phyloP scores from a whole-genome alignment of 64 coral and sea anemone genomes.

The Stichodactyla helianthus region DNA sequence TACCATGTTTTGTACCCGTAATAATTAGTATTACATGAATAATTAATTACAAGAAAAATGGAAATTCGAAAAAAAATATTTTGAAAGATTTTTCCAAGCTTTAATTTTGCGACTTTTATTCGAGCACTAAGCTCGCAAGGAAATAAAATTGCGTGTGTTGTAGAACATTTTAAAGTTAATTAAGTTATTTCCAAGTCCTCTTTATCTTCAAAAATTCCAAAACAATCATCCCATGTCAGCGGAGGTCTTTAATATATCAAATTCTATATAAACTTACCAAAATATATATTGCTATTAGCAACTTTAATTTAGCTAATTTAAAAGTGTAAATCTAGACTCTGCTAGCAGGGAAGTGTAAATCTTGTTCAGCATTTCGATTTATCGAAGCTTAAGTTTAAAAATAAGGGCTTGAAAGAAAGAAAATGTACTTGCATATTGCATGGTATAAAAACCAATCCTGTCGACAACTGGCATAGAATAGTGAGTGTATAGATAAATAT shows the following conservation, averaged over 20 bases:
- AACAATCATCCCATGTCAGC: too few species aligned
- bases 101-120: not conserved
- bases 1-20: not conserved
- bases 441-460: not conserved
- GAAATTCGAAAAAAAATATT: not conserved
- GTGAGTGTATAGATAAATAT: not conserved
- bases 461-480: not conserved
- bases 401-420: not conserved
- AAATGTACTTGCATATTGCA: not conserved
- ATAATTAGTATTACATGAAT: not conserved
- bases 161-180: not conserved
- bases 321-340: constrained; percentile 2
- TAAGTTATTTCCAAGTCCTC: too few species aligned
- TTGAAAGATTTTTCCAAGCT: not conserved
- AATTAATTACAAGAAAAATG: not conserved
- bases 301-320: not conserved
- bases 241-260: too few species aligned
- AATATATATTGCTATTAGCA: not conserved
- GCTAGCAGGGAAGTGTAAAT: not conserved
- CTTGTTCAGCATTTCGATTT: not conserved
- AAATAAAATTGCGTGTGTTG: not conserved
- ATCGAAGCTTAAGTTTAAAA: not conserved
- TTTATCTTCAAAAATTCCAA: too few species aligned
- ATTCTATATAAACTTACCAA: not conserved
- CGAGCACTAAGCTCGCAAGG: not conserved